Percentiles rank a stretch among this genome's conserved stretches.
These are phyloP conservation scores for Acipenser oxyrinchus DNA, from an alignment of 2,797 vertebrate species.

Conservation along the genomic window DNA sequence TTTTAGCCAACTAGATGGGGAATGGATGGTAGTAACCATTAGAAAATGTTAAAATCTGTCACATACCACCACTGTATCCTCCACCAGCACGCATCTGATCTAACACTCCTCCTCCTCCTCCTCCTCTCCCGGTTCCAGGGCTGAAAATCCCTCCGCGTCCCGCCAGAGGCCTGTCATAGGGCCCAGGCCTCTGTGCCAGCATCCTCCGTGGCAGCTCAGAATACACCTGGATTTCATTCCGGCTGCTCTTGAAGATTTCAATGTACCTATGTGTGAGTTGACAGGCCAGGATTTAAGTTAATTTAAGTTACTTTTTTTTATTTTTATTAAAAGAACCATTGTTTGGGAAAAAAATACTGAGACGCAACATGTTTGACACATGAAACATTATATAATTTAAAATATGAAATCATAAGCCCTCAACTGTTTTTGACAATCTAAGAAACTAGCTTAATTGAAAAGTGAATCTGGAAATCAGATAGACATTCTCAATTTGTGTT, in stretches of 20 bases:
- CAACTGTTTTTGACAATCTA: no score
- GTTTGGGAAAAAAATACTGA: no score
- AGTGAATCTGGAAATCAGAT: no score
- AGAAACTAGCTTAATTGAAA: no score
- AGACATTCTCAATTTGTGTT: no score
- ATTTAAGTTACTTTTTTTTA: no score
- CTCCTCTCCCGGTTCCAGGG: constrained; percentile 63
- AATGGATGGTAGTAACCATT: no score
- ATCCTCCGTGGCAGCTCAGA: constrained; percentile 88
- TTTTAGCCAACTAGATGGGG: no score
- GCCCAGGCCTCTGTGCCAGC: constrained; percentile 87
- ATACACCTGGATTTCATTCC: constrained; percentile 91
- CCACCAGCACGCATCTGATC: constrained; percentile 91
- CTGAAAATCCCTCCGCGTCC: constrained; percentile 82
- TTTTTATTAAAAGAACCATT: no score
- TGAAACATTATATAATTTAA: no score
- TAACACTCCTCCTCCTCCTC: constrained; percentile 74
- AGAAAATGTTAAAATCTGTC: neutral
- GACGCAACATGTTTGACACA: no score
- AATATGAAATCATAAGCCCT: no score
- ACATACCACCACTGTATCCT: constrained; percentile 76
- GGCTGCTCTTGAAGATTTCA: constrained; percentile 99
- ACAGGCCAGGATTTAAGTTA: constrained; percentile 22
- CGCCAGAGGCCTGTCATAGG: constrained; percentile 94
- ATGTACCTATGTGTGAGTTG: constrained; percentile 75